Evolutionary conservation across 2,888 invertebrate species (phyloP), one percentile per base, ranked within the genome.

Genomic region (Lepidochrysops patricia): DNA sequence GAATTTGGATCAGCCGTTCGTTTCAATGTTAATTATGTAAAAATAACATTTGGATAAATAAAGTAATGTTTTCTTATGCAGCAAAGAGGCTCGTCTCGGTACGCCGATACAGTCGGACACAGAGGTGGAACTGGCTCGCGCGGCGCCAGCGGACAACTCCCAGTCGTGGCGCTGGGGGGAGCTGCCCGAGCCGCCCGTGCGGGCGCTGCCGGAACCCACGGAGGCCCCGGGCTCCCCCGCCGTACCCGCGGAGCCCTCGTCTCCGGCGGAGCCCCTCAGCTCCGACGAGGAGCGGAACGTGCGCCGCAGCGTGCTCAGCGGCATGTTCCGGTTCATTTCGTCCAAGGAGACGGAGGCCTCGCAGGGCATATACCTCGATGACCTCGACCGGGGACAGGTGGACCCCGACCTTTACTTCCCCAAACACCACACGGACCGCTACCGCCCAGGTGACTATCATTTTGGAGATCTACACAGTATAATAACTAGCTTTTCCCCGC

Each of bases 61-160:
- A 37, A 43, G 3, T 32, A 26, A 62, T 56, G 3, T 19, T 57
- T 35, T 64, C 48, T 12, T 37, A 37, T 58, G 12, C 63, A 72
- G 71, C 70, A 82, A 84, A 68, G 79, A 91, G 63, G 94, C 94
- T 34, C 92, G 97, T 62, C 93, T 95, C 37, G 93, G 93, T 65
- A 95, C 96, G 12, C 97, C 97, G 5, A 93, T 96, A 63, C 97
- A 97, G 79, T 98, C 98, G 48, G 98, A 98, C 82, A 97, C 98
- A 0, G 98, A 98, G 78, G 94, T 97, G 74, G 98, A 98, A 82
- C 87, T 93, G 72, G 92, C 91, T 63, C 88, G 77, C 60, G 75
- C 79, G 9, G 70, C 68, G n/a, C 74, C 67, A 23, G 84, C 81
- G 1, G 87, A 88, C 68, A 89, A 93, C 74, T 82, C 81, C 23